Percentiles rank a stretch among this genome's conserved stretches.
Conservation (phyloP, 2,113 vertebrate species). For the Parotia lawesii region DNA sequence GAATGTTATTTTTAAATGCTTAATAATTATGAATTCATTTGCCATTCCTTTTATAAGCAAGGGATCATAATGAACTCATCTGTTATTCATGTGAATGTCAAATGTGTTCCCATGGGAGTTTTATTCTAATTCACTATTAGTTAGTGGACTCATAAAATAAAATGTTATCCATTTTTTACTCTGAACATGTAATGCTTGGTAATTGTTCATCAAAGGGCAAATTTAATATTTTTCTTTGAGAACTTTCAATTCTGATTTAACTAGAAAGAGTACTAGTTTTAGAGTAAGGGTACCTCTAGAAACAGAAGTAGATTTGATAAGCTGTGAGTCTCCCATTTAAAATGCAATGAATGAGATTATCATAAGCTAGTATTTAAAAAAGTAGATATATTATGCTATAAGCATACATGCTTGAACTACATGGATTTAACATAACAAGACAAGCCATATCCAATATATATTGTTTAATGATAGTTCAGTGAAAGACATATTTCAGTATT, state of each 20-base stretch:
- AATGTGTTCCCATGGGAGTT: constrained; percentile 57
- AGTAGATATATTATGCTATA: not conserved
- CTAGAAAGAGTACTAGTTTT: not conserved
- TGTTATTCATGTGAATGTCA: constrained; percentile 69
- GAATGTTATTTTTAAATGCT: constrained; percentile 67
- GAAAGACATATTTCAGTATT: not conserved
- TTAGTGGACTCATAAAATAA: constrained; percentile 64
- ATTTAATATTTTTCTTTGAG: constrained; percentile 8
- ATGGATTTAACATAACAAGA: not conserved
- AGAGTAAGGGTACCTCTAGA: not conserved
- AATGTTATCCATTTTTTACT: constrained; percentile 53
- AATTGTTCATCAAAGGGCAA: constrained; percentile 51
- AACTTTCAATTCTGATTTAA: constrained; percentile 36
- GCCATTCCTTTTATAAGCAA: constrained; percentile 65
- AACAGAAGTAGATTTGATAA: constrained; percentile 5
- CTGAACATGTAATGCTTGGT: constrained; percentile 27
- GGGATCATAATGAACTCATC: constrained; percentile 68
- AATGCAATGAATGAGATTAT: constrained; percentile 8
- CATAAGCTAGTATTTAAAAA: not conserved
- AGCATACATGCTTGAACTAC: not conserved
- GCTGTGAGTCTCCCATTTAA: not conserved
- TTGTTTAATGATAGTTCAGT: not conserved
- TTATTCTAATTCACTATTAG: constrained; percentile 68
- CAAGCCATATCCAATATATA: not conserved
- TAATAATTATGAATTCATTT: constrained; percentile 74